Conservation (phyloP, 2,888 invertebrate species). For the Margaritifera margaritifera region DNA sequence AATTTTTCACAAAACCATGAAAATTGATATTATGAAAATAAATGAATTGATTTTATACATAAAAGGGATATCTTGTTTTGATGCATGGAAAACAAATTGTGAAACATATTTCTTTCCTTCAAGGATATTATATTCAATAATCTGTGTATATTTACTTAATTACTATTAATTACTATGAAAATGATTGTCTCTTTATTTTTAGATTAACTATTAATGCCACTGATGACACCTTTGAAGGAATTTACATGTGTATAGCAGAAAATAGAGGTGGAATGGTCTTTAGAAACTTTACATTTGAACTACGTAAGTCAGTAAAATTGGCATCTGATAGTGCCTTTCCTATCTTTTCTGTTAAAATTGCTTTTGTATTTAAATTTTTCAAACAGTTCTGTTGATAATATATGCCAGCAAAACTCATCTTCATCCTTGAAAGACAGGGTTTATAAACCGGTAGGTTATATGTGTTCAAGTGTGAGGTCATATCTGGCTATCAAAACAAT, state of each 20-base stretch:
- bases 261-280: constrained; percentile 51
- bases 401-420: no score
- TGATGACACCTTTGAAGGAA: constrained; percentile 40
- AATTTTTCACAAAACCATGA: no score
- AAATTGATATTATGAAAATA: no score
- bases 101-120: no score
- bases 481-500: no score
- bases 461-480: no score
- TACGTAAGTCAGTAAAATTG: constrained; percentile 33
- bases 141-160: no score
- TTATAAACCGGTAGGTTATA: no score
- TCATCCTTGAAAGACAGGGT: no score
- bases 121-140: not conserved
- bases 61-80: not conserved
- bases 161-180: no score
- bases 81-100: not conserved
- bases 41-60: not conserved
- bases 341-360: not conserved
- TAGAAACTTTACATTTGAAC: constrained; percentile 52
- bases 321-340: constrained; percentile 1
- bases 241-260: constrained; percentile 55
- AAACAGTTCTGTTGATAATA: no score
- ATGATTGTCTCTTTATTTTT: no score
- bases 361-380: not conserved
- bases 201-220: constrained; percentile 57